Evolutionary conservation across 2,797 vertebrate genomes (phyloP).

Genomic region (Danio jaintianensis): DNA sequence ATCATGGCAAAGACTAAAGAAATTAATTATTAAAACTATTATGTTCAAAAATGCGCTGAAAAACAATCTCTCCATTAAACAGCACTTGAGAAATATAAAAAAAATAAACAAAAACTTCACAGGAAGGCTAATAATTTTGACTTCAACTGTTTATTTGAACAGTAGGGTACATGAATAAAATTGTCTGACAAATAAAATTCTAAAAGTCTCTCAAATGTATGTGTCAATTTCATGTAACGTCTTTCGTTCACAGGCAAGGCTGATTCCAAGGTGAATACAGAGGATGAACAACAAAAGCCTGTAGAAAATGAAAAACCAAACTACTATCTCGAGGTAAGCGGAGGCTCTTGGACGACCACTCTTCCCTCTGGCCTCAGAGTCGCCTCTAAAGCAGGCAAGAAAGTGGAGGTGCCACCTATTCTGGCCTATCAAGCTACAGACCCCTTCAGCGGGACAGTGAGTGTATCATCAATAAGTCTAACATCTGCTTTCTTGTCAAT

Average conservation of each 20-base stretch:
- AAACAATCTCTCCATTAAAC: too few species aligned
- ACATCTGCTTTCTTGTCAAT: not conserved
- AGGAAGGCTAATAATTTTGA: too few species aligned
- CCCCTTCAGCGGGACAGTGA: constrained; percentile 84
- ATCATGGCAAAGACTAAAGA: too few species aligned
- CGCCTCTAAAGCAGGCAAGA: constrained; percentile 75
- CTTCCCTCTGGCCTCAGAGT: constrained; percentile 83
- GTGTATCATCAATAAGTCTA: not conserved
- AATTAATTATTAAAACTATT: too few species aligned
- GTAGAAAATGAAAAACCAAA: constrained; percentile 35
- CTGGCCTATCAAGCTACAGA: constrained; percentile 83
- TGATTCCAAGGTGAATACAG: constrained; percentile 57
- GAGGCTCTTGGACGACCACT: constrained; percentile 87
- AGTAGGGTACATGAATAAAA: too few species aligned
- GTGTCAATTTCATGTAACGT: not conserved
- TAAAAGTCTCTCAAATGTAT: too few species aligned
- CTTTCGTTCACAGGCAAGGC: constrained; percentile 70
- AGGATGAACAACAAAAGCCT: constrained; percentile 10
- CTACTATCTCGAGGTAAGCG: constrained; percentile 30
- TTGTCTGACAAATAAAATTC: too few species aligned
- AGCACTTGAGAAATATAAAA: too few species aligned
- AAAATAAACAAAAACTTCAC: too few species aligned
- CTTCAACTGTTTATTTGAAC: too few species aligned
- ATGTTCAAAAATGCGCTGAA: too few species aligned
- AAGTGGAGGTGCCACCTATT: constrained; percentile 71